phyloP scores from a whole-genome alignment of 2,797 vertebrate genomes.

The Pangasius larnaudii region DNA sequence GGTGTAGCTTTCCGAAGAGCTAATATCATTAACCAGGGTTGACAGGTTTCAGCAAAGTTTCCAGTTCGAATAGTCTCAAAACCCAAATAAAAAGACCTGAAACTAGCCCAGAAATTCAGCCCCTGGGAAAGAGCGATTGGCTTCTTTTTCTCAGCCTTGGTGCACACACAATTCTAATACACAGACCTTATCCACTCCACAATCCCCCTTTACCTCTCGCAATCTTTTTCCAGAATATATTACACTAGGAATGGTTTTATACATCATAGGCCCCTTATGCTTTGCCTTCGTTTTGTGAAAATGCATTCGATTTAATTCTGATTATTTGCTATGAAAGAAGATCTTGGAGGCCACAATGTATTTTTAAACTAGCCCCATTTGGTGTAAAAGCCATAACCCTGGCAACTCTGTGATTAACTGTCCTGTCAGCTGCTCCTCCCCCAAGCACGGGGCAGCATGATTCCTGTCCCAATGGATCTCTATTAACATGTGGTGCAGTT shows the following conservation, averaged over 20 bases:
- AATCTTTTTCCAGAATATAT: neutral
- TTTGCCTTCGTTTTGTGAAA: neutral
- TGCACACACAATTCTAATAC: neutral
- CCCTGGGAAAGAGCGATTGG: neutral
- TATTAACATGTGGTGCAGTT: neutral
- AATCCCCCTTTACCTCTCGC: neutral
- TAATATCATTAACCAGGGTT: neutral
- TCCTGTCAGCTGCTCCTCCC: neutral
- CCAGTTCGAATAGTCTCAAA: neutral
- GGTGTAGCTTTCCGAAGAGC: neutral
- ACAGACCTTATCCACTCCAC: neutral
- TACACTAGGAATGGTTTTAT: neutral
- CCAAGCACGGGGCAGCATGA: neutral
- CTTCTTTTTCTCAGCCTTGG: neutral
- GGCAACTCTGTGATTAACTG: neutral
- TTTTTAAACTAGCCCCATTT: neutral
- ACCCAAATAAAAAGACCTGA: neutral
- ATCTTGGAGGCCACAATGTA: neutral
- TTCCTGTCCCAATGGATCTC: neutral
- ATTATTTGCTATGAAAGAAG: neutral
- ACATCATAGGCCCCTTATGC: neutral
- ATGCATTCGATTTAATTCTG: neutral
- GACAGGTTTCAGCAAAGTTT: neutral
- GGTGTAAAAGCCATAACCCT: no score
- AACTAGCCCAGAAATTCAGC: neutral